A percentile compares a stretch with the other conserved stretches of the same genome.
Conservation (phyloP, 2,797 vertebrate species). For the Anniella stebbinsi region DNA sequence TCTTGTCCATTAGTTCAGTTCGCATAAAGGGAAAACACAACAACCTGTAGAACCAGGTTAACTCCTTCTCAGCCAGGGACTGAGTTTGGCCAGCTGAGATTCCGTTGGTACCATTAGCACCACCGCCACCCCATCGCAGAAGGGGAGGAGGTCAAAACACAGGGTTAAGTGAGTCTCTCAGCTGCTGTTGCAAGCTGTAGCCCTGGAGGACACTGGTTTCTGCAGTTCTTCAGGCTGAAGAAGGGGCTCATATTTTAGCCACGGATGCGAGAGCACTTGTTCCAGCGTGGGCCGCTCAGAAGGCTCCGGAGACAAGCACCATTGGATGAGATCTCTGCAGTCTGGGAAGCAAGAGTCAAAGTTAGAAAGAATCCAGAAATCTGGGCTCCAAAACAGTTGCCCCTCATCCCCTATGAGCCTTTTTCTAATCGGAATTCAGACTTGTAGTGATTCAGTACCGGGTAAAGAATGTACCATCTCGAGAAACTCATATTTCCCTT, state of each 20-base stretch:
- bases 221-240: conserved; percentile 44
- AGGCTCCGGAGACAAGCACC: conserved; percentile 83
- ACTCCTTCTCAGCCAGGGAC: conserved; percentile 32
- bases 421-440: not conserved
- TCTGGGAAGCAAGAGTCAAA: conserved; percentile 67
- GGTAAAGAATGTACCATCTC: not conserved
- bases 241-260: conserved; percentile 74
- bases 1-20: not conserved
- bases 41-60: conserved; percentile 84
- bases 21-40: not conserved
- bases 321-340: conserved; percentile 84
- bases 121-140: conserved; percentile 10
- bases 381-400: not conserved
- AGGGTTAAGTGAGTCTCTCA: not conserved
- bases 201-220: conserved; percentile 33
- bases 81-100: not conserved
- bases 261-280: conserved; percentile 84
- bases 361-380: conserved; percentile 11
- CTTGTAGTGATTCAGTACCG: not conserved
- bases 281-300: conserved; percentile 84
- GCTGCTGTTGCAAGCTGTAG: conserved; percentile 29
- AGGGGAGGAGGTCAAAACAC: not conserved
- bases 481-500: not conserved
- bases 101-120: not conserved
- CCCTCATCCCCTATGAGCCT: not conserved